These are phyloP conservation scores for Felis catus DNA, from an alignment of 2,113 vertebrate species.

Conservation along the genomic window DNA sequence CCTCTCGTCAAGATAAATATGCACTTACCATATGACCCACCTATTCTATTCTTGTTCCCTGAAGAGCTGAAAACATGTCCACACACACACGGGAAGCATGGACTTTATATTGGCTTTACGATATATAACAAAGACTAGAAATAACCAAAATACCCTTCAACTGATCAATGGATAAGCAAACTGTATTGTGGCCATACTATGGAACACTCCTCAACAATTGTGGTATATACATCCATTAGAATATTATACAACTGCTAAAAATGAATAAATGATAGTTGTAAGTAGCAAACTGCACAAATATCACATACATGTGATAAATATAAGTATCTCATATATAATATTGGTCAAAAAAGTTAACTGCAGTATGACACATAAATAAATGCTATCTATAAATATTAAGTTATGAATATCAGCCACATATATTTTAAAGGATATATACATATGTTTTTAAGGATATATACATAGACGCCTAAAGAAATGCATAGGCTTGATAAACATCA, in stretches of 20 bases:
- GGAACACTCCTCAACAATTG: background rate
- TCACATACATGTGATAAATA: background rate
- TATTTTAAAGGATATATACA: background rate
- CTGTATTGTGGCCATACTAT: background rate
- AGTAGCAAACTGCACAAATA: background rate
- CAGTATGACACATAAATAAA: background rate
- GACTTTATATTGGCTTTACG: slow-evolving; percentile 19
- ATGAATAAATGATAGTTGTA: background rate
- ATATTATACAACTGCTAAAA: background rate
- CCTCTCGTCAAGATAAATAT: background rate
- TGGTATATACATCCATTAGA: background rate
- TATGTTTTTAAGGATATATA: background rate
- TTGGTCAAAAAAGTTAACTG: background rate
- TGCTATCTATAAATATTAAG: background rate
- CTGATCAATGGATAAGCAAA: background rate
- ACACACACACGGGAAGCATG: background rate
- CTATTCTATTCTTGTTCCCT: background rate
- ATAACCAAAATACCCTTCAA: background rate
- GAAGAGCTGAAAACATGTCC: slow-evolving; percentile 7
- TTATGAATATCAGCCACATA: background rate
- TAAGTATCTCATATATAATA: background rate
- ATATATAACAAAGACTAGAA: slow-evolving; percentile 1
- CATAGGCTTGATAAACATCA: background rate
- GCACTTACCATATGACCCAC: background rate
- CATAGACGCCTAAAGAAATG: background rate